These are phyloP conservation scores for Chloromyia formosa DNA, from an alignment of 2,888 invertebrate species.

Conservation along the genomic window DNA sequence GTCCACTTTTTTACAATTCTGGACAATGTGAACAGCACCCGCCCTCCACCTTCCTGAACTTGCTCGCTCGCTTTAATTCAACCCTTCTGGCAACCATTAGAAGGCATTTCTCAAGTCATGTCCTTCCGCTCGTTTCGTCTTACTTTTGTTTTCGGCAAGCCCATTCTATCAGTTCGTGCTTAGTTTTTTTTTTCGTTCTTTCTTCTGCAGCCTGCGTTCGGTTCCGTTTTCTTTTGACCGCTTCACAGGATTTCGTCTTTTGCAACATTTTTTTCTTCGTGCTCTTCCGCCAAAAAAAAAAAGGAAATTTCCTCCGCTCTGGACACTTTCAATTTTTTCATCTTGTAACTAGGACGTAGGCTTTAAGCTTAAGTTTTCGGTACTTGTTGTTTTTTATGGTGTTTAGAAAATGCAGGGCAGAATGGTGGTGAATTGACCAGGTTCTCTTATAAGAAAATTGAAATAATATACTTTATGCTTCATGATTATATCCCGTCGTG, in stretches of 20 bases:
- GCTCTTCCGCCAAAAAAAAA: neutral
- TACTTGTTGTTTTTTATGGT: neutral
- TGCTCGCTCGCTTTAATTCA: neutral
- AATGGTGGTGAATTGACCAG: neutral
- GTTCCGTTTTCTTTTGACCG: constrained; percentile 4
- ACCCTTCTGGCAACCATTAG: constrained; percentile 43
- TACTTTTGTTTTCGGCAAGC: constrained; percentile 41
- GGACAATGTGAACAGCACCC: neutral
- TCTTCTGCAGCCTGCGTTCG: too few species aligned
- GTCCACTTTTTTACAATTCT: neutral
- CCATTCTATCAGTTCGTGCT: constrained; percentile 42
- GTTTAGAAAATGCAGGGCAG: neutral
- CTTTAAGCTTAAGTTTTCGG: neutral
- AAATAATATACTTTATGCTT: too few species aligned
- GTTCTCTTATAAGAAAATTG: neutral
- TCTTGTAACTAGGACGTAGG: neutral
- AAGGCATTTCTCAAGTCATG: constrained; percentile 50
- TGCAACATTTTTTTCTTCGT: constrained; percentile 29
- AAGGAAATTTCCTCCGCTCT: neutral
- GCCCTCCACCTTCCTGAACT: neutral
- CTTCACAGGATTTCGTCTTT: neutral
- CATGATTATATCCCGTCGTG: too few species aligned
- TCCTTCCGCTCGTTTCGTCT: constrained; percentile 49
- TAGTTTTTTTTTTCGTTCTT: constrained; percentile 31
- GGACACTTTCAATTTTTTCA: constrained; percentile 8